These are phyloP conservation scores for Eristalis arbustorum DNA, from an alignment of 2,888 invertebrate genomes.

Conservation along the genomic window DNA sequence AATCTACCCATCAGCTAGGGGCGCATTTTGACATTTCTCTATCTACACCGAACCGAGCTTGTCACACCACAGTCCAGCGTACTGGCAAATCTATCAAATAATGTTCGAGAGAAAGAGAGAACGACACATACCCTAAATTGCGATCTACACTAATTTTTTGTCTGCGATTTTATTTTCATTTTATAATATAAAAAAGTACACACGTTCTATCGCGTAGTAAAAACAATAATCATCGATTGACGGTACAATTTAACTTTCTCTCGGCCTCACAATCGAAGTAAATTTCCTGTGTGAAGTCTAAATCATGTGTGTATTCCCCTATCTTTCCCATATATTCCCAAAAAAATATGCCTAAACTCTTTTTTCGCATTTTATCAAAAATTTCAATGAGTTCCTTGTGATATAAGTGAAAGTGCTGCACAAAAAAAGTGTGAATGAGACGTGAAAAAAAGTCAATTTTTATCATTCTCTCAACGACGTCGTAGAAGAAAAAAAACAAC, in stretches of 20 bases:
- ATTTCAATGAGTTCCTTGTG: conserved; percentile 40
- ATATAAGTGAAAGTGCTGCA: conserved; percentile 63
- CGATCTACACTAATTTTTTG: conserved; percentile 60
- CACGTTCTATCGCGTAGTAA: conserved; percentile 23
- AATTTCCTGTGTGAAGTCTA: conserved; percentile 15
- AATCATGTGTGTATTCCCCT: conserved; percentile 2
- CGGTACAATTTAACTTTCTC: conserved; percentile 8
- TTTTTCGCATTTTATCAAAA: conserved; percentile 17
- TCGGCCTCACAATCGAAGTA: conserved; percentile 17
- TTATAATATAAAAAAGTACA: conserved; percentile 27
- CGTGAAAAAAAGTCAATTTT: conserved; percentile 10
- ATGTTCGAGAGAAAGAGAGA: conserved; percentile 45
- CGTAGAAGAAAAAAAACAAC: conserved; percentile 42
- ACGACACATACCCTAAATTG: conserved; percentile 36
- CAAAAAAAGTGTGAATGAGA: conserved; percentile 26
- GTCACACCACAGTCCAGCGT: conserved; percentile 32
- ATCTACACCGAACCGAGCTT: conserved; percentile 36
- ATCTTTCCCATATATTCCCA: background rate
- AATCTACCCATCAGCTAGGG: background rate
- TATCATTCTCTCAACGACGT: conserved; percentile 37
- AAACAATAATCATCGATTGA: conserved; percentile 35
- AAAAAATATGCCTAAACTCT: background rate
- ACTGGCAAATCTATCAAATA: conserved; percentile 28
- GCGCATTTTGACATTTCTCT: conserved; percentile 55
- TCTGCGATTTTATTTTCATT: conserved; percentile 45